Base-by-base conservation (phyloP, 1,140 invertebrate genomes). In the Drosophila ogumai region DNA sequence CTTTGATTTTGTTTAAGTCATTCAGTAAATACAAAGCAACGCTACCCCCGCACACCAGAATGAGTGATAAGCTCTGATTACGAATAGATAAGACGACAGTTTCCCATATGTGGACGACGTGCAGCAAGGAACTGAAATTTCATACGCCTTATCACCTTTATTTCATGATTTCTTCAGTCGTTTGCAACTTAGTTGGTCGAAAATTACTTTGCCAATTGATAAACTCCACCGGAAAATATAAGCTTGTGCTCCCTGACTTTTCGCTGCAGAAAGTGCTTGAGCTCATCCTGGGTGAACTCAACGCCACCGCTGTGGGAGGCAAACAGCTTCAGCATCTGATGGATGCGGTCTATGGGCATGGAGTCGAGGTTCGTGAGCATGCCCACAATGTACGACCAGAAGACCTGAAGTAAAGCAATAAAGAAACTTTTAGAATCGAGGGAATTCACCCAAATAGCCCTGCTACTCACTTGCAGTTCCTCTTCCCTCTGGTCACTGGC, bases 251-350 rank as follows among this genome's bases (percentile, higher is more conserved):
- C 97, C 63, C 96, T 94, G 1, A 99, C 98, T 96, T 99, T 99
- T 38, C 96, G 95, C 92, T 99, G 98, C 17, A 99, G 94, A 92
- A 99, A 99, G 71, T 96, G 95, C 90, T 97, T 95, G 3, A 99
- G 93, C 92, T 99, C 98, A 52, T 97, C 96, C 54, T 97, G 93
- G 79, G 95, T 97, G 77, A 98, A 98, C 90, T 99, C 98, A 12
- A 97, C 95, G 0, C 96, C 95, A 0, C 96, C 96, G n/a, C 96
- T 96, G 91, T 98, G 97, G 41, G 95, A 95, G 4, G 97, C 97
- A 94, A 99, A 99, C 96, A 99, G 98, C 91, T 98, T 98, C 25
- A 99, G 93, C 98, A 99, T 99, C 82, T 98, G 97, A 93, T 99
- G 98, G 82, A 99, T 99, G 56, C 98, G 94, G 78, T 99, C 98